Conservation (phyloP, 2,113 vertebrate genomes). For the Halcyon malimbica region DNA sequence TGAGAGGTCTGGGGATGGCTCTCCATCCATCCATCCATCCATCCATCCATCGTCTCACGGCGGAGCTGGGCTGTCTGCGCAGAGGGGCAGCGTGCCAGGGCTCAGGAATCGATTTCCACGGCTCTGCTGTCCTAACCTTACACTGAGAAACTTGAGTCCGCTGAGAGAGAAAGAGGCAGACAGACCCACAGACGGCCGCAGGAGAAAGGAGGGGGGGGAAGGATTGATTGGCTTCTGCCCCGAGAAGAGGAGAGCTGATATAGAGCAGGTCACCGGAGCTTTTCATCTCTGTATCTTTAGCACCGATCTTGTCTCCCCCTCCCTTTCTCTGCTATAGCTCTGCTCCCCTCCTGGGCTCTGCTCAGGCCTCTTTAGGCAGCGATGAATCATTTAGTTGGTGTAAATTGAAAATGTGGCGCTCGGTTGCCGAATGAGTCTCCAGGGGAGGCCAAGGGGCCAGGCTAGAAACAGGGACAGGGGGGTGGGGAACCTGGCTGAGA, state of each 20-base stretch:
- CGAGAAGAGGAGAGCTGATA: background rate
- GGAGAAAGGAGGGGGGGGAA: background rate
- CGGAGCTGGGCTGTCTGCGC: slow-evolving; percentile 62
- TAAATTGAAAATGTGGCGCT: slow-evolving; percentile 83
- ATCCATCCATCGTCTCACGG: background rate
- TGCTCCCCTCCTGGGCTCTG: slow-evolving; percentile 49
- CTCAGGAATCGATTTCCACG: slow-evolving; percentile 76
- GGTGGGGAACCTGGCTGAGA: slow-evolving; percentile 15
- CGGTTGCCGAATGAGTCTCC: slow-evolving; percentile 66
- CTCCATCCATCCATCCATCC: background rate
- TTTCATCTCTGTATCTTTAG: background rate
- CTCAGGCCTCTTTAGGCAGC: slow-evolving; percentile 41
- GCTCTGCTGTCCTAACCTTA: slow-evolving; percentile 77
- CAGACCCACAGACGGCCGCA: slow-evolving; percentile 57
- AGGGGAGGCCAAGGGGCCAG: background rate
- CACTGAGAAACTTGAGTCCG: slow-evolving; percentile 75
- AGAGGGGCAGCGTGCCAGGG: slow-evolving; percentile 63
- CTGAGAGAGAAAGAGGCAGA: slow-evolving; percentile 47
- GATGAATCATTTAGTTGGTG: slow-evolving; percentile 81
- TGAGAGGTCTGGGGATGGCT: background rate
- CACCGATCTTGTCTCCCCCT: background rate
- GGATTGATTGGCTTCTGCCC: slow-evolving; percentile 26
- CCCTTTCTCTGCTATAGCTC: background rate
- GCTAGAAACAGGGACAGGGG: background rate
- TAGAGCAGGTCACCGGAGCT: background rate